Base-by-base conservation (phyloP, 2,888 invertebrate genomes). In the Helleia helle region DNA sequence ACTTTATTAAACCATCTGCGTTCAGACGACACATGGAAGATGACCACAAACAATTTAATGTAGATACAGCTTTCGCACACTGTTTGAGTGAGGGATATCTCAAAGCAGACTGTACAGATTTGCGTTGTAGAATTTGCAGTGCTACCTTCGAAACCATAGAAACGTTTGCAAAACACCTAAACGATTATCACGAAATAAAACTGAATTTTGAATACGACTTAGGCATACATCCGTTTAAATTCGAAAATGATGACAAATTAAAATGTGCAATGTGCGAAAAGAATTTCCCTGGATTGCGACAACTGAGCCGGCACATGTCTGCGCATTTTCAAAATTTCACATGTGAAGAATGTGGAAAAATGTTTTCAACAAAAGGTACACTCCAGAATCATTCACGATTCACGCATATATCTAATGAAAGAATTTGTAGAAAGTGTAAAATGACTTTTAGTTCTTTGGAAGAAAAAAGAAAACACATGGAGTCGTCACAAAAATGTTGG, bases 261-360 rank as follows among this genome's bases (percentile, higher is more conserved):
- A 44, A 46, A 7, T 71, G 70, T 34, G 51, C 52, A 1, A 40
- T 64, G 5, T 71, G 70, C 43, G 54, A 55, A 7, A 42, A 40
- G 2, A 63, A 62, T 40, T 66, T 60, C 42, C 50, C 59, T 0
- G 57, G 58, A 18, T 46, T 71, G 8, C 58, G 62, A 1, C 50
- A 53, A 6, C 44, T 69, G 6, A 68, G 64, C 34, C 58, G 59
- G 11, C 71, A 71, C 40, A 64, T 62, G 37, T 59, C 63, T 18
- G 53, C 54, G 1, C 71, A 71, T 50, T 68, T 52, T 34, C 46
- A 49, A 3, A 65, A 63, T 28, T 60, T 54, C 42, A 63, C 64
- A 0, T 71, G 69, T 27, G 66, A 63, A 15, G 54, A 52, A 5
- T 71, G 70, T 42, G 71, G 70, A 1, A 69, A 65, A 39, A 58